Evolutionary conservation across 2,113 vertebrate species (phyloP).

Genomic region (Steatornis caripensis): DNA sequence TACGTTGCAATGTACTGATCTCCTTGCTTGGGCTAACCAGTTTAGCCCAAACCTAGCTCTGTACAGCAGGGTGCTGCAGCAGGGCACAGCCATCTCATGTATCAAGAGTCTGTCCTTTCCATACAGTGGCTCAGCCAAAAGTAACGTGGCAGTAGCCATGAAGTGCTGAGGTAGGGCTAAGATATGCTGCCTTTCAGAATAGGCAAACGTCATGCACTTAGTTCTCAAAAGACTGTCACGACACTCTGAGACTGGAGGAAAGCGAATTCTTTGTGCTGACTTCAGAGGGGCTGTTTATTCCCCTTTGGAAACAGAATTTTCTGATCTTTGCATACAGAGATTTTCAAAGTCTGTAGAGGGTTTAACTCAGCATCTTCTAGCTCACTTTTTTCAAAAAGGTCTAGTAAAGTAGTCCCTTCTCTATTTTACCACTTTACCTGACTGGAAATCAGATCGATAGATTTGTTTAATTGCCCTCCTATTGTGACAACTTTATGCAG

Average conservation of each 20-base stretch:
- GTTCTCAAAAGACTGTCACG: neutral
- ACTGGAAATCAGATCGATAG: neutral
- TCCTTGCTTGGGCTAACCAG: neutral
- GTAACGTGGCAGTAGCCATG: neutral
- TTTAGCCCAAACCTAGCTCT: neutral
- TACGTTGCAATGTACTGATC: neutral
- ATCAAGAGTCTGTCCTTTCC: neutral
- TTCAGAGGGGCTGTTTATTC: neutral
- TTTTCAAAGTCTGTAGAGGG: neutral
- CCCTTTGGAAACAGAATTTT: neutral
- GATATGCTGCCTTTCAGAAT: fast-evolving
- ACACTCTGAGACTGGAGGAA: neutral
- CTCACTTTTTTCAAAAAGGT: fast-evolving
- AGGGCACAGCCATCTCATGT: neutral
- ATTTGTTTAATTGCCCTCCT: neutral
- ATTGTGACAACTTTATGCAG: neutral
- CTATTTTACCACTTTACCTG: neutral
- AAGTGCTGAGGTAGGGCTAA: neutral
- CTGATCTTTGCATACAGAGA: neutral
- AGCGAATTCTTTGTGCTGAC: neutral
- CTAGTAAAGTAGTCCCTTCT: neutral
- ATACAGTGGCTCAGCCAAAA: neutral
- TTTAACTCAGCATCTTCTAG: neutral
- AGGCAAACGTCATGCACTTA: neutral
- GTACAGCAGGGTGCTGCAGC: neutral